A percentile compares a stretch with the other conserved stretches of the same genome.
These are phyloP conservation scores for Bergia sp. DNA, from an alignment of 92 coral and sea anemone species.

Conservation along the genomic window DNA sequence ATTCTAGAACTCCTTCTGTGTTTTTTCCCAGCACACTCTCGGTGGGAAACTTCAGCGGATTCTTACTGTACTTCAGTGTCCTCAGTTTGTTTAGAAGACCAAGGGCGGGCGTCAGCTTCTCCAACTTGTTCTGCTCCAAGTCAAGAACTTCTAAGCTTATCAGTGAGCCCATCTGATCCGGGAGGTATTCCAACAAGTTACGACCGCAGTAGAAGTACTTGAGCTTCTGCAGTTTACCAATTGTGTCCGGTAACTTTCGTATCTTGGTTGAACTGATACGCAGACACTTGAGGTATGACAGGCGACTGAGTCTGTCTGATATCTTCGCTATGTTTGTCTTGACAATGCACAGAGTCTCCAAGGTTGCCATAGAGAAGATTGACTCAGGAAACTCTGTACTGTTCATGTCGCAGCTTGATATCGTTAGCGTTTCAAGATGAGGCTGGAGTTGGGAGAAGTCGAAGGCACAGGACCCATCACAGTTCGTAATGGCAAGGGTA, in stretches of 20 bases:
- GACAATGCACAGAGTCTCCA: conserved; percentile 69
- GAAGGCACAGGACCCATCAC: conserved; percentile 65
- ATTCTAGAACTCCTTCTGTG: conserved; percentile 75
- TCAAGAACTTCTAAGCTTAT: conserved; percentile 72
- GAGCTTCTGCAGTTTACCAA: conserved; percentile 73
- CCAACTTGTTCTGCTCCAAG: conserved; percentile 71
- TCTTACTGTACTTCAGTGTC: conserved; percentile 61
- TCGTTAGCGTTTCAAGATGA: conserved; percentile 62
- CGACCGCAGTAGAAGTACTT: conserved; percentile 71
- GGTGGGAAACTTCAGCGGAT: conserved; percentile 78
- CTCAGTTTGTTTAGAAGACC: conserved; percentile 74
- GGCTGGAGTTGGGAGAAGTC: conserved; percentile 71
- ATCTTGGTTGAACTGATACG: conserved; percentile 77
- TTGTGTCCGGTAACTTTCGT: conserved; percentile 72
- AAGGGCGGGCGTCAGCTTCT: conserved; percentile 78
- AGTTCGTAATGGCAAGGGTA: conserved; percentile 66
- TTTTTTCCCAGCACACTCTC: conserved; percentile 68
- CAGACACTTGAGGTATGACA: conserved; percentile 70
- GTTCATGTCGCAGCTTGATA: conserved; percentile 81
- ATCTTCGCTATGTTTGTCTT: conserved; percentile 57
- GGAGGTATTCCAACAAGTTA: conserved; percentile 71
- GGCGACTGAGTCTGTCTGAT: conserved; percentile 64
- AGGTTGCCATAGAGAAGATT: conserved; percentile 55
- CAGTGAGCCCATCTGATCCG: conserved; percentile 80
- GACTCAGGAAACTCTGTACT: conserved; percentile 69